Evolutionary conservation across 1,140 invertebrate genomes (phyloP).

Genomic region (Drosophila aff.): DNA sequence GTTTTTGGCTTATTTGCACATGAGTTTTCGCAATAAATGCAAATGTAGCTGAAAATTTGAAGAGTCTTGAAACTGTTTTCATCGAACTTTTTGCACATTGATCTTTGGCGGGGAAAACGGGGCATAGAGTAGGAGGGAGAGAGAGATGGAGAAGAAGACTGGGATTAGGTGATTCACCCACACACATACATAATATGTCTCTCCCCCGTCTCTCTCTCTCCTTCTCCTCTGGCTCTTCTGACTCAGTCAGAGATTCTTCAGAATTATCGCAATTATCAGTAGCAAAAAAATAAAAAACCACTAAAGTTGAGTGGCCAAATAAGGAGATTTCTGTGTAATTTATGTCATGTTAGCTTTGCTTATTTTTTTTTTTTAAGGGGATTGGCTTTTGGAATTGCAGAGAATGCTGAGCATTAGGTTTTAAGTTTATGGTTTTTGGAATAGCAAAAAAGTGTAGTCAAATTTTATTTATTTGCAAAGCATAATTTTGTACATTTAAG

Average conservation of each 20-base stretch:
- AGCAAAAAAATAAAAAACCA: slow-evolving; percentile 7
- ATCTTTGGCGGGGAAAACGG: neutral
- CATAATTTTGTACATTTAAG: too few relatives aligned
- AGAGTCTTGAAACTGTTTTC: slow-evolving; percentile 28
- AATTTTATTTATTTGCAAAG: too few relatives aligned
- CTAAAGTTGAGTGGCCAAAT: slow-evolving; percentile 26
- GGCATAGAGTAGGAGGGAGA: neutral
- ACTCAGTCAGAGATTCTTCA: slow-evolving; percentile 50
- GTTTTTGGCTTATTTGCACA: slow-evolving; percentile 28
- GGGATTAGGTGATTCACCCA: slow-evolving; percentile 34
- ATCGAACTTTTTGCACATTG: slow-evolving; percentile 22
- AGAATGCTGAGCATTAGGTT: neutral
- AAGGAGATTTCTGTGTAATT: slow-evolving; percentile 15
- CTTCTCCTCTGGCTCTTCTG: slow-evolving; percentile 7
- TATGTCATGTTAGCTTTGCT: slow-evolving; percentile 20
- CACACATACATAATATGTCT: neutral
- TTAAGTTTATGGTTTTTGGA: slow-evolving; percentile 2
- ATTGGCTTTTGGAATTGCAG: slow-evolving; percentile 2
- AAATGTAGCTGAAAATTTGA: slow-evolving; percentile 21
- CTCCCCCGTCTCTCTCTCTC: neutral
- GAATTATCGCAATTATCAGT: slow-evolving; percentile 59
- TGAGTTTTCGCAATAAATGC: slow-evolving; percentile 48
- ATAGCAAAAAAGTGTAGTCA: neutral
- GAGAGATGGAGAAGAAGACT: neutral
- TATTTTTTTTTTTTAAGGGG: neutral